phyloP scores from a whole-genome alignment of 2,113 vertebrate species.

The Nanorana parkeri region DNA sequence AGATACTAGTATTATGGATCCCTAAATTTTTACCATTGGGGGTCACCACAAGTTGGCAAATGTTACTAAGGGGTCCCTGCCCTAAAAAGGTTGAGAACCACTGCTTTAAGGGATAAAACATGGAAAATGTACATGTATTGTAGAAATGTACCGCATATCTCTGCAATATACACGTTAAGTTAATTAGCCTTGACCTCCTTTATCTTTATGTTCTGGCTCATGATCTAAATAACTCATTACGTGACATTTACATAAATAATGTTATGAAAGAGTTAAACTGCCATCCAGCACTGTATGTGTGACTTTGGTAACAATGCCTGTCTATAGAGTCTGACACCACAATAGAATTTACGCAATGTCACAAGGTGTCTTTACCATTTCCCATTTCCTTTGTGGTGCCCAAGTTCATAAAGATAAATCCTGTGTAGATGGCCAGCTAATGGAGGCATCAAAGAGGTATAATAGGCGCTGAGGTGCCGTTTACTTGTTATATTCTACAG shows the following conservation, averaged over 20 bases:
- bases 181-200: background rate
- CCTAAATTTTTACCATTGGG: too few species aligned
- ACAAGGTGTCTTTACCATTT: background rate
- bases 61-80: too few species aligned
- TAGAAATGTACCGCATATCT: too few species aligned
- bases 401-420: constrained; percentile 12
- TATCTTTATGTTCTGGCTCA: background rate
- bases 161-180: too few species aligned
- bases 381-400: constrained; percentile 7
- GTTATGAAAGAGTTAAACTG: background rate
- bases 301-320: background rate
- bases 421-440: background rate
- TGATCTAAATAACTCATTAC: background rate
- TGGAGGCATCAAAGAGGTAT: constrained; percentile 11
- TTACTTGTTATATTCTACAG: background rate
- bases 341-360: background rate
- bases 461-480: background rate
- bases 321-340: background rate
- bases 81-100: too few species aligned
- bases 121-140: too few species aligned
- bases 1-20: too few species aligned
- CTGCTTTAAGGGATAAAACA: too few species aligned
- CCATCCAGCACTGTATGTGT: background rate
- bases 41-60: too few species aligned
- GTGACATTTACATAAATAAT: background rate